Evolutionary conservation across 2,113 vertebrate genomes (phyloP), one percentile per base, ranked within the genome.

Genomic region (Tretioscincus oriximinensis): DNA sequence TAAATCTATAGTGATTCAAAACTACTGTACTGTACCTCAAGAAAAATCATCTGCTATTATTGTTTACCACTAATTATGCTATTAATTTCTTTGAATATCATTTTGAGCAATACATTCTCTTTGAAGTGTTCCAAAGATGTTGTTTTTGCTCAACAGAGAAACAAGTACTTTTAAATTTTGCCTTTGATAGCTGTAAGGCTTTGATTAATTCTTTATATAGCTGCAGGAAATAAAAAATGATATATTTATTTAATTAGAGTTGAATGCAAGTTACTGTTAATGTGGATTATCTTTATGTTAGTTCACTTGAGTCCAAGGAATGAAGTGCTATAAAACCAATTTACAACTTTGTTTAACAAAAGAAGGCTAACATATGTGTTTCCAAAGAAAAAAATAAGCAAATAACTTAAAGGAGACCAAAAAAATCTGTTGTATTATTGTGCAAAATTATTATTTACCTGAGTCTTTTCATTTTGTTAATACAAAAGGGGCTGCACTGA

Each of bases 51-150:
- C 85, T 84, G 69, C 90, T 90, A 89, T 84, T 85, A 89, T 29
- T 90, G 86, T 85, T 89, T 91, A 83, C 83, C 54, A 86, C 86
- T 92, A 91, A 93, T 92, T 92, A 92, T 85, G 75, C 29, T 58
- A 80, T 35, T 79, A 83, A 77, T 92, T 89, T 87, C 91, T 91
- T 92, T 86, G 88, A 90, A 92, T 86, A 88, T 88, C 63, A 91
- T 90, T 91, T 92, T 80, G 90, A 92, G 90, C 67, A 92, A 87
- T 76, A 88, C 89, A 83, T 86, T 92, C 88, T 88, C 84, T 93
- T 92, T 93, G 90, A 93, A 90, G 81, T 86, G 74, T 63, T 87
- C 45, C 82, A 84, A 87, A 90, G 88, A 88, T 35, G 75, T 54
- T 87, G 80, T 90, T 85, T 85, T 90, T 91, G 86, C 81, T 87